Conservation (phyloP, 92 coral and sea anemone species). For the Parazoanthus darwini region DNA sequence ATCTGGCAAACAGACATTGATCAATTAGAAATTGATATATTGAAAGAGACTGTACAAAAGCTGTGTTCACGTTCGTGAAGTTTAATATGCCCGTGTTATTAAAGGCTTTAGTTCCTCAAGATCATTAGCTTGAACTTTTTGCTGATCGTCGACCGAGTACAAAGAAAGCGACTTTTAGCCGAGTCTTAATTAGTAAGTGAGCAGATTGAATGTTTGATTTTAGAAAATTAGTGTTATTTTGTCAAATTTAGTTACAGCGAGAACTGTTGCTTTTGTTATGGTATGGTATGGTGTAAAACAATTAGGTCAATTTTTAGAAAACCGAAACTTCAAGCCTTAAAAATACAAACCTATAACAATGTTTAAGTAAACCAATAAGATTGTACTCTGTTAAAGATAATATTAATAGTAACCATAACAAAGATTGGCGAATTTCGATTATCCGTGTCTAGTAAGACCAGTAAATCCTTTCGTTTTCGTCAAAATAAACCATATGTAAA, state of each 20-base stretch:
- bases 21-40: conserved; percentile 25
- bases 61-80: background rate
- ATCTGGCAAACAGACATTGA: conserved; percentile 5
- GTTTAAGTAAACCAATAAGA: too few species aligned
- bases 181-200: background rate
- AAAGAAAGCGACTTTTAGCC: background rate
- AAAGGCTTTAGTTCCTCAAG: conserved; percentile 7
- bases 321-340: background rate
- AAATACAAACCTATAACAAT: background rate
- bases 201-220: background rate
- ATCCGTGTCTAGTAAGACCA: background rate
- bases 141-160: background rate
- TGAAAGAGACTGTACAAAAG: background rate
- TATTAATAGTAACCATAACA: too few species aligned
- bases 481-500: background rate
- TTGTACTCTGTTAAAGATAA: too few species aligned
- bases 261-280: background rate
- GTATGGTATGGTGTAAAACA: background rate
- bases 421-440: background rate
- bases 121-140: background rate
- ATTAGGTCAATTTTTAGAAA: too few species aligned
- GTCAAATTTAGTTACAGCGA: background rate
- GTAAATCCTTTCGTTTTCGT: background rate
- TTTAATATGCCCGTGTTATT: background rate
- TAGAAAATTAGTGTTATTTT: conserved; percentile 6